Base-by-base conservation (phyloP, 1,140 invertebrate genomes). In the Drosophila bipectinata region DNA sequence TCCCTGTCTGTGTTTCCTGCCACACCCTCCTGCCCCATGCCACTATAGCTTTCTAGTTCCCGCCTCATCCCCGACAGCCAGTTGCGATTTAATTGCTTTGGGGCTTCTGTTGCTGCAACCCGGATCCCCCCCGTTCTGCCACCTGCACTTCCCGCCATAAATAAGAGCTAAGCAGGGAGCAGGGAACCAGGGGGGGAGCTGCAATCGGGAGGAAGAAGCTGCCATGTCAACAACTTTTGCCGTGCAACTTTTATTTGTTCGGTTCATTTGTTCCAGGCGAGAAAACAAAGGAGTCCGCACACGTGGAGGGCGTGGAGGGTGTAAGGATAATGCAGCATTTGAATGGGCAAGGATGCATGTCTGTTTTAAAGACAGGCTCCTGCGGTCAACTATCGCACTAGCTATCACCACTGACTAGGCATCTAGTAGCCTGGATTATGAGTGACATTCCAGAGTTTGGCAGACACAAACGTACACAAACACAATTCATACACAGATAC, bases 61-160 rank as follows among this genome's bases (percentile, higher is more conserved):
- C 26, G 26, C 5, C 30, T 21, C 24, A 6, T 18, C 14, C 26
- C 48, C 15, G 8, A 26, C 32, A 41, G 24, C 53, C 32, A 73
- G 15, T 28, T 62, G 60, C 64, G 68, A 72, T 63, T 85, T 85
- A 85, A 85, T 85, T 87, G 81, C 82, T 71, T 75, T 87, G 68
- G 73, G 73, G 63, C 56, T 61, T 41, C 30, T 39, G 56, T 37
- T 73, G 34, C 39, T 51, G 8, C 39, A 39, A 53, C 6, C n/a
- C 30, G 5, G 18, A 18, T 1, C 18, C 1, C 5, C 37, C 26
- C 6, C n/a, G 10, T 32, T 12, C 18, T 37, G 34, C 63, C 32
- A 10, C 64, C 64, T 63, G 79, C 82, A 78, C 56, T 81, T 81
- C 45, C 63, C 45, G 78, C 74, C 60, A 80, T 81, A 81, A 85